Conservation (phyloP, 2,113 vertebrate genomes). For the Monopterus albus region DNA sequence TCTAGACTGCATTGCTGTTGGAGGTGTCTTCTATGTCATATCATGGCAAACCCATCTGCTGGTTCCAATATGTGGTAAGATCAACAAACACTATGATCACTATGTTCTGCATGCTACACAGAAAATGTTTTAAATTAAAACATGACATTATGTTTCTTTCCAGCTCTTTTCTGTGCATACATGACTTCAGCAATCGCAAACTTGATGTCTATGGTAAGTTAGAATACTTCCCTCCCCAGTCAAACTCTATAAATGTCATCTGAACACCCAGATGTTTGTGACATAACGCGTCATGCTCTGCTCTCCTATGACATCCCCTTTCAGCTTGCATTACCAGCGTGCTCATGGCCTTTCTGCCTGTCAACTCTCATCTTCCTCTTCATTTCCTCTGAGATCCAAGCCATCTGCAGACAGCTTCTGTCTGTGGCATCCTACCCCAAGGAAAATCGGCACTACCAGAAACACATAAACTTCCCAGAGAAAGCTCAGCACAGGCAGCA, state of each 20-base stretch:
- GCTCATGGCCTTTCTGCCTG: constrained; percentile 89
- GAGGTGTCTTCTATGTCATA: constrained; percentile 86
- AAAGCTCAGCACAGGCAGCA: constrained; percentile 27
- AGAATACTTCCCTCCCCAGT: neutral
- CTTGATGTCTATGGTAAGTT: constrained; percentile 82
- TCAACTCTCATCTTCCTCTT: constrained; percentile 86
- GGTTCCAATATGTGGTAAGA: constrained; percentile 83
- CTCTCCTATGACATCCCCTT: constrained; percentile 31
- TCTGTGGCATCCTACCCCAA: constrained; percentile 86
- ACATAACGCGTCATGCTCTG: constrained; percentile 44
- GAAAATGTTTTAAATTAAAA: neutral
- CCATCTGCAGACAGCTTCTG: constrained; percentile 84
- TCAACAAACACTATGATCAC: neutral
- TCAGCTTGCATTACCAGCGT: constrained; percentile 85
- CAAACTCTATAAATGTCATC: constrained; percentile 1
- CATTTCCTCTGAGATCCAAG: constrained; percentile 79
- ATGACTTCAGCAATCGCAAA: constrained; percentile 78
- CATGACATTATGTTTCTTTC: constrained; percentile 21
- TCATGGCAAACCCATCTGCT: constrained; percentile 88
- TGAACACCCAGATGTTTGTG: constrained; percentile 16
- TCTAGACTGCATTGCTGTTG: constrained; percentile 81
- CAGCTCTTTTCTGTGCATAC: constrained; percentile 84
- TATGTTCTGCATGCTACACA: neutral
- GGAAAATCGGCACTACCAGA: constrained; percentile 81
- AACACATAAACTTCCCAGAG: constrained; percentile 38